Evolutionary conservation across 37 sponge, comb jelly and placozoan genomes (phyloP).

Genomic region (Spongia lamella): DNA sequence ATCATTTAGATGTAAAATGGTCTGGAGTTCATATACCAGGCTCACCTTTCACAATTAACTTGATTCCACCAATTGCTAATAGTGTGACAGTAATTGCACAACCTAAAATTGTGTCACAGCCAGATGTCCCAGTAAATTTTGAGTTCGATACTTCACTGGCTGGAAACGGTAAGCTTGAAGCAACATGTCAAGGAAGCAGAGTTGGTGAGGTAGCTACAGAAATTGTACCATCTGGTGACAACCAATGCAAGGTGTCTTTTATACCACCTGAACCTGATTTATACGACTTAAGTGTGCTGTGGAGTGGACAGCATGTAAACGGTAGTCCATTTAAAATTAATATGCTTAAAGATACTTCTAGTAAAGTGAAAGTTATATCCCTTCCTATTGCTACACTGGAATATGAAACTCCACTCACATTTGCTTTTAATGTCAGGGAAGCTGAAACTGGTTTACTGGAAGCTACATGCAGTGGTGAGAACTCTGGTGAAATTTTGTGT

Average conservation of each 20-base stretch:
- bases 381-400: slow-evolving; percentile 33
- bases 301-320: slow-evolving; percentile 33
- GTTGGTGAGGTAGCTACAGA: neutral
- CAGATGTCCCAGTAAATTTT: slow-evolving; percentile 48
- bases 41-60: slow-evolving; percentile 62
- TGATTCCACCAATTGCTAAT: slow-evolving; percentile 40
- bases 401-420: slow-evolving; percentile 5
- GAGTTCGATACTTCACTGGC: slow-evolving; percentile 18
- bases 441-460: slow-evolving; percentile 60
- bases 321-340: slow-evolving; percentile 50
- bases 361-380: slow-evolving; percentile 42
- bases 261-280: slow-evolving; percentile 20
- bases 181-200: neutral
- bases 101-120: slow-evolving; percentile 34
- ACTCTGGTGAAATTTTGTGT: slow-evolving; percentile 35
- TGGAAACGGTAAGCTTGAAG: slow-evolving; percentile 14
- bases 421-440: slow-evolving; percentile 48
- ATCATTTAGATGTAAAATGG: slow-evolving; percentile 76
- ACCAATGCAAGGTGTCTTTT: slow-evolving; percentile 6
- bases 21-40: slow-evolving; percentile 76
- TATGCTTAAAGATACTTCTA: slow-evolving; percentile 37
- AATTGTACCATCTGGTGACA: neutral
- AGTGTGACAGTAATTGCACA: slow-evolving; percentile 37
- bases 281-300: slow-evolving; percentile 16
- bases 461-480: slow-evolving; percentile 48